phyloP scores from a whole-genome alignment of 2,113 vertebrate genomes.

The Ptychochromis oligacanthus region DNA sequence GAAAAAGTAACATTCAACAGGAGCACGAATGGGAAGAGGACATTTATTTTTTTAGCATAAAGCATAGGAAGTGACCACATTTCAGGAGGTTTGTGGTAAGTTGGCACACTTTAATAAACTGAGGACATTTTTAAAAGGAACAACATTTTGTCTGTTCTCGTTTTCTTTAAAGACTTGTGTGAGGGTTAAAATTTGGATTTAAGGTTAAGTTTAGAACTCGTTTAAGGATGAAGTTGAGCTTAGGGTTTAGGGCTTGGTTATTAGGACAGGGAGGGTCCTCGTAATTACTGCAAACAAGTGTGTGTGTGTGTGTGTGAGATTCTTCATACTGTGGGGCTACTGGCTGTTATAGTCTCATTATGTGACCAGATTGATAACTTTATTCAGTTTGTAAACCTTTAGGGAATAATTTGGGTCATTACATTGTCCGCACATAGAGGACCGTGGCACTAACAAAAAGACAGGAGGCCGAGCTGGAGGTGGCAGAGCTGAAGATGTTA shows the following conservation, averaged over 20 bases:
- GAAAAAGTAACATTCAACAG: not conserved
- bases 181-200: not conserved
- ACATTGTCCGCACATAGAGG: no score
- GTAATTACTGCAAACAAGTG: not conserved
- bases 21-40: not conserved
- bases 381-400: not conserved
- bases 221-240: not conserved
- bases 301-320: not conserved
- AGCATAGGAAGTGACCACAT: not conserved
- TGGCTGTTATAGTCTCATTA: not conserved
- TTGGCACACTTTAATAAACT: no score
- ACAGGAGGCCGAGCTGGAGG: no score
- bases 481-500: no score
- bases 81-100: no score
- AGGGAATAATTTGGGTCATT: no score
- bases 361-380: not conserved
- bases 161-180: not conserved
- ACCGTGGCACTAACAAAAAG: no score
- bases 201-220: not conserved
- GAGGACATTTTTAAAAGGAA: no score
- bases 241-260: not conserved
- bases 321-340: no score
- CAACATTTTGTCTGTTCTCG: no score
- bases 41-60: not conserved
- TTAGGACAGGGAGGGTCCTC: not conserved